Evolutionary conservation across 2,888 invertebrate species (phyloP).

Genomic region (Drosophila paracracens): DNA sequence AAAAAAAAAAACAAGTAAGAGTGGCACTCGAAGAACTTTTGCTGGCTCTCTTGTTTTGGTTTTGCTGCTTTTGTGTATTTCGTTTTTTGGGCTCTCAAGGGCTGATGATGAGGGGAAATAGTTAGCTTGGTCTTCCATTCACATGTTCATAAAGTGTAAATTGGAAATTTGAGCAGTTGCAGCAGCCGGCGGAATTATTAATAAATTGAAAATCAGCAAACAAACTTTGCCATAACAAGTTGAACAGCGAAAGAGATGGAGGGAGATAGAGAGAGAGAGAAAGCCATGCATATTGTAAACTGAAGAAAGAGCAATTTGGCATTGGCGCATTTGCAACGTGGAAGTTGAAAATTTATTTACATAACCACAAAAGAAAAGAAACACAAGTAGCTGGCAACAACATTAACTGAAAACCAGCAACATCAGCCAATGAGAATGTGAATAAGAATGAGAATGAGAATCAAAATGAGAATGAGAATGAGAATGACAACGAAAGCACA

Average conservation of each 20-base stretch:
- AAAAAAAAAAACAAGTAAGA: constrained; percentile 12
- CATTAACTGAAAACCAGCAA: constrained; percentile 66
- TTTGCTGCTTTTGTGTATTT: neutral
- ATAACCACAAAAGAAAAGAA: constrained; percentile 68
- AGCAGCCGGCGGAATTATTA: constrained; percentile 62
- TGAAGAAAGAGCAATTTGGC: constrained; percentile 35
- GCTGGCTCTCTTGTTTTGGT: constrained; percentile 5
- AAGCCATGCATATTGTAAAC: constrained; percentile 37
- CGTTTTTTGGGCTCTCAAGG: neutral
- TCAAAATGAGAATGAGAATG: constrained; percentile 34
- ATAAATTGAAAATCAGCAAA: constrained; percentile 72
- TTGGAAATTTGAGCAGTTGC: constrained; percentile 63
- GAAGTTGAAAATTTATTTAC: constrained; percentile 70
- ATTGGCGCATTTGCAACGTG: constrained; percentile 59
- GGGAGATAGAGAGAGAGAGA: neutral
- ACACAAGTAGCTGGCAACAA: constrained; percentile 66
- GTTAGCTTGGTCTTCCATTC: constrained; percentile 58
- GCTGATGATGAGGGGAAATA: constrained; percentile 14
- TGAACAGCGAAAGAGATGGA: neutral
- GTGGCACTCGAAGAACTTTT: constrained; percentile 25
- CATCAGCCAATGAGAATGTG: constrained; percentile 13
- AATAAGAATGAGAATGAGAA: constrained; percentile 3
- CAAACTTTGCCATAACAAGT: constrained; percentile 61
- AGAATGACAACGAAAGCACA: constrained; percentile 72
- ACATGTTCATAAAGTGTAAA: constrained; percentile 74